Percentiles rank a stretch among this genome's conserved stretches.
Evolutionary conservation across 2,113 vertebrate genomes (phyloP).

Genomic region (Platysternon megacephalum): DNA sequence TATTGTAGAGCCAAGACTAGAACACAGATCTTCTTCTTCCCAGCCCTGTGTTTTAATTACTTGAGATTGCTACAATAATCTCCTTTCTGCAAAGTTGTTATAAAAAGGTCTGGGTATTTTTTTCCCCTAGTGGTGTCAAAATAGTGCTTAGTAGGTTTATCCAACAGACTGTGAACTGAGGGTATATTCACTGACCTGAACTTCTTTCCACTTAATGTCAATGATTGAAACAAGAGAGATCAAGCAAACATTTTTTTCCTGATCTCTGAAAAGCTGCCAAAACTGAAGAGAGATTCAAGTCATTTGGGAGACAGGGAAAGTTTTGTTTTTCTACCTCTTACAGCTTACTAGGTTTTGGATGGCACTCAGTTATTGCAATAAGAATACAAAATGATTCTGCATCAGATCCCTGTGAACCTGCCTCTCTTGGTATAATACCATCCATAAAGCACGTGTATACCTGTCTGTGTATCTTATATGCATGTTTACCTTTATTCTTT

Average conservation of each 20-base stretch:
- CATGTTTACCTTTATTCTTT: not conserved
- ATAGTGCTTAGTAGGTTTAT: slow-evolving; percentile 25
- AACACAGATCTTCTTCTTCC: slow-evolving; percentile 28
- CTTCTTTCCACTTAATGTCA: slow-evolving; percentile 25
- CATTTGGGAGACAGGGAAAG: slow-evolving; percentile 31
- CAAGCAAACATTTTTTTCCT: slow-evolving; percentile 24
- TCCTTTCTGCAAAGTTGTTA: not conserved
- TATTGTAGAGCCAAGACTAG: not conserved
- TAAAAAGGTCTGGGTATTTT: not conserved
- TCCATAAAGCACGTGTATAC: not conserved
- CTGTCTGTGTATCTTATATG: not conserved
- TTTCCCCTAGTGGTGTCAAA: slow-evolving; percentile 27
- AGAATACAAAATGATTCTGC: slow-evolving; percentile 35
- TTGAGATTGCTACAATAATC: slow-evolving; percentile 21
- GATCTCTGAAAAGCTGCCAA: slow-evolving; percentile 59
- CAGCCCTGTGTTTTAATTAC: slow-evolving; percentile 6
- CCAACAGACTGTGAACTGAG: slow-evolving; percentile 31
- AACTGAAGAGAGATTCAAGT: slow-evolving; percentile 28
- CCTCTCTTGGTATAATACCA: not conserved
- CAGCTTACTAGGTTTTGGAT: slow-evolving; percentile 6
- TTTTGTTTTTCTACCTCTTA: slow-evolving; percentile 54
- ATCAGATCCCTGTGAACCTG: not conserved
- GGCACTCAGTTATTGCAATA: not conserved
- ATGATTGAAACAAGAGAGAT: slow-evolving; percentile 39
- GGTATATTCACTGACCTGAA: slow-evolving; percentile 19